Percentiles rank a stretch among this genome's conserved stretches.
Conservation (phyloP, 1,140 invertebrate species). For the Hyles vespertilio region DNA sequence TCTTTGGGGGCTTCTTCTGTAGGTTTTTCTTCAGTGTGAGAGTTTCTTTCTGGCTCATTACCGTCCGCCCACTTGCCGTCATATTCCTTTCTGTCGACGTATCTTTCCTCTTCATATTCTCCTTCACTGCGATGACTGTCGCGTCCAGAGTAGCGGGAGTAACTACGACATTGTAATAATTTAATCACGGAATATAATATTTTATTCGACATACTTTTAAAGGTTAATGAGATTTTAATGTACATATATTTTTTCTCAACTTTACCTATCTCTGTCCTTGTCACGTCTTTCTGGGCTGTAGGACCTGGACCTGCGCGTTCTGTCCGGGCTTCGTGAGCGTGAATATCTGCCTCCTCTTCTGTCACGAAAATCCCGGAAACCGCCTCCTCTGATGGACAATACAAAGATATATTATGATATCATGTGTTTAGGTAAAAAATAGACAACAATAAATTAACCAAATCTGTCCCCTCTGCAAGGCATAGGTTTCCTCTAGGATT, state of each 20-base stretch:
- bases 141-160: slow-evolving; percentile 73
- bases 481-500: no score
- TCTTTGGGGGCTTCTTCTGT: slow-evolving; percentile 50
- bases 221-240: not conserved
- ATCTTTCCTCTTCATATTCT: slow-evolving; percentile 82
- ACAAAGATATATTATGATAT: no score
- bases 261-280: slow-evolving; percentile 70
- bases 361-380: slow-evolving; percentile 81
- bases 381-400: slow-evolving; percentile 51
- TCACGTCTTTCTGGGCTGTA: slow-evolving; percentile 76
- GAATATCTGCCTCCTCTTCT: slow-evolving; percentile 75
- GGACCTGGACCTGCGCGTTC: slow-evolving; percentile 74
- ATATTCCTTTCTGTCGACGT: slow-evolving; percentile 77
- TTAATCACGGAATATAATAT: slow-evolving; percentile 1
- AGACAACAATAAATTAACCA: no score
- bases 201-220: not conserved
- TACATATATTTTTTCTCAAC: not conserved
- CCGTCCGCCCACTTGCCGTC: slow-evolving; percentile 80
- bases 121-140: slow-evolving; percentile 83
- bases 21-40: slow-evolving; percentile 52
- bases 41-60: slow-evolving; percentile 55
- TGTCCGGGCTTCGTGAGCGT: slow-evolving; percentile 66
- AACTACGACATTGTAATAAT: slow-evolving; percentile 37
- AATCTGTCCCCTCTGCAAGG: no score
- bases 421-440: no score